Conservation (phyloP, 2,888 invertebrate genomes). For the Clitarchus hookeri region DNA sequence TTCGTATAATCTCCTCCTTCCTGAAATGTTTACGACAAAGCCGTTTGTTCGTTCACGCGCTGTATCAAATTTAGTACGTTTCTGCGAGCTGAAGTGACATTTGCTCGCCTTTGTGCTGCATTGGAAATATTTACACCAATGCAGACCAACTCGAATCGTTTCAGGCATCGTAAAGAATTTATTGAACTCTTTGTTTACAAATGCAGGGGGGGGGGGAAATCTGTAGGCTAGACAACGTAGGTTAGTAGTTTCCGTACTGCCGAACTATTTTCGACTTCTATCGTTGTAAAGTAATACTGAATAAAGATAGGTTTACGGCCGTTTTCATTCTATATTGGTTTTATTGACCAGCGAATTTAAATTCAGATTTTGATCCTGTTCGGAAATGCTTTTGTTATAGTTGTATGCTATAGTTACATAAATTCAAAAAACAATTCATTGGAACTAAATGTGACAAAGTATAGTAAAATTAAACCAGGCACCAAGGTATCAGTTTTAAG, state of each 20-base stretch:
- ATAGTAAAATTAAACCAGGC: no score
- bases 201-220: background rate
- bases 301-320: background rate
- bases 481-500: no score
- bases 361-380: background rate
- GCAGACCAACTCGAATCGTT: background rate
- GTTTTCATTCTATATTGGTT: background rate
- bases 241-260: background rate
- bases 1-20: no score
- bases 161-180: background rate
- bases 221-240: background rate
- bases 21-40: background rate
- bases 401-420: no score
- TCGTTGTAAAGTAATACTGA: background rate
- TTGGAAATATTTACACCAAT: background rate
- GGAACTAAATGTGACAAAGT: no score
- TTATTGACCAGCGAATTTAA: background rate
- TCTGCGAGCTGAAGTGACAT: background rate
- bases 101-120: background rate
- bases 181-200: background rate
- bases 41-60: background rate
- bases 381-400: no score
- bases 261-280: background rate
- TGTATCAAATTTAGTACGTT: background rate
- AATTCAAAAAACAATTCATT: no score